Evolutionary conservation across 2,888 invertebrate genomes (phyloP).

Genomic region (Andrena dorsata): DNA sequence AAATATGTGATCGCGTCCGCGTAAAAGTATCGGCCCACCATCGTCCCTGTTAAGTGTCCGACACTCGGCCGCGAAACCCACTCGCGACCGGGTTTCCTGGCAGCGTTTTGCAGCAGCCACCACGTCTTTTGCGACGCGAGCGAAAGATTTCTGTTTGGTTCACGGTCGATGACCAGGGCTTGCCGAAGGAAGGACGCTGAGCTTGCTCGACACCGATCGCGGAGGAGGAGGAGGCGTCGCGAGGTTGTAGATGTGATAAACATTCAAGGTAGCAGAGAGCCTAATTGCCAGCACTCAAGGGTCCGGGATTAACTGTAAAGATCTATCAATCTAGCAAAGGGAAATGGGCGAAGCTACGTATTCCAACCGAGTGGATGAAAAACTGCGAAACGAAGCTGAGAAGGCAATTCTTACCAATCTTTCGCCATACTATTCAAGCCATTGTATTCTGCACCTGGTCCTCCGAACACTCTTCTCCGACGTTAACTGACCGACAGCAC

Average conservation of each 20-base stretch:
- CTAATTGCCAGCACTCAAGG: too few relatives aligned
- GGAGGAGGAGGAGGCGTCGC: too few relatives aligned
- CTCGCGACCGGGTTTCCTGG: conserved; percentile 70
- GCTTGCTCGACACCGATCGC: too few relatives aligned
- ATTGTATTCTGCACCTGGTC: conserved; percentile 12
- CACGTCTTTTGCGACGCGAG: conserved; percentile 44
- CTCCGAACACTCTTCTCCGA: neutral
- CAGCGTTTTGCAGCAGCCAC: conserved; percentile 45
- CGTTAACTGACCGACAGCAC: neutral
- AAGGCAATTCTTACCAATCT: conserved; percentile 29
- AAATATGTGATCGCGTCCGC: conserved; percentile 76
- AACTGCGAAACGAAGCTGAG: neutral
- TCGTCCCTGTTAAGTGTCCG: conserved; percentile 76
- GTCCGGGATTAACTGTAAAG: too few relatives aligned
- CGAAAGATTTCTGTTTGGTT: conserved; percentile 38
- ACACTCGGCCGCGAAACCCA: conserved; percentile 67
- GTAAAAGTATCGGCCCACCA: conserved; percentile 79
- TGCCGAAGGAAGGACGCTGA: neutral
- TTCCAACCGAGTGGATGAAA: neutral
- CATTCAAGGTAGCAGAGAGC: too few relatives aligned
- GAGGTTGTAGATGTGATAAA: too few relatives aligned
- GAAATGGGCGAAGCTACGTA: conserved; percentile 30
- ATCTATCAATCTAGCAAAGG: conserved; percentile 39
- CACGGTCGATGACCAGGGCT: neutral
- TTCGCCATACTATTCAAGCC: neutral